These are phyloP conservation scores for Semicossyphus pulcher DNA, from an alignment of 2,113 vertebrate species.

Conservation along the genomic window DNA sequence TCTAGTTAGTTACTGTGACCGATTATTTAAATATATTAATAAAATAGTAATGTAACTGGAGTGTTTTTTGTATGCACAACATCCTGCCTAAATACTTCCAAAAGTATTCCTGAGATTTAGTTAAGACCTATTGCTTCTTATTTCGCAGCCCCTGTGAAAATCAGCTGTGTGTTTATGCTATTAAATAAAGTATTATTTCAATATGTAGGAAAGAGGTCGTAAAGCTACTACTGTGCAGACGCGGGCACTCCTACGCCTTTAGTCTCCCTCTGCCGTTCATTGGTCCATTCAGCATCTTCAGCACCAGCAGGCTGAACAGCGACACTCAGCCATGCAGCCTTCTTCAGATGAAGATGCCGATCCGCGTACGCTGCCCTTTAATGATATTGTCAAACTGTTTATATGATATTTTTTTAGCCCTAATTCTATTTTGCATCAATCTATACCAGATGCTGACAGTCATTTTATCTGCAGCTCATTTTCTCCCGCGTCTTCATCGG, in stretches of 20 bases:
- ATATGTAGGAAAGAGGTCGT: conserved; percentile 50
- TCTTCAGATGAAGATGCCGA: conserved; percentile 40
- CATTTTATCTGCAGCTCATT: background rate
- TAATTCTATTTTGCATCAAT: background rate
- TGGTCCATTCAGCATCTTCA: conserved; percentile 74
- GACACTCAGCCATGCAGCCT: conserved; percentile 61
- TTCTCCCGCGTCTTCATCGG: background rate
- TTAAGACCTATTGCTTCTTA: too few species aligned
- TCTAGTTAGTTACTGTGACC: background rate
- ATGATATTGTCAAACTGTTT: conserved; percentile 28
- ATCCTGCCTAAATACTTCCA: too few species aligned
- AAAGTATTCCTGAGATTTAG: too few species aligned
- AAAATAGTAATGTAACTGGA: too few species aligned
- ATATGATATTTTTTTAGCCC: background rate
- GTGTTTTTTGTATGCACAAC: too few species aligned
- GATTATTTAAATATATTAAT: too few species aligned
- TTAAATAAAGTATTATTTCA: conserved; percentile 36
- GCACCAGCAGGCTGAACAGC: conserved; percentile 80
- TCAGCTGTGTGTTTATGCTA: background rate
- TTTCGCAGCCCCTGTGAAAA: background rate
- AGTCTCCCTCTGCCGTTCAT: conserved; percentile 60
- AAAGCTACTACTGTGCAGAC: conserved; percentile 50
- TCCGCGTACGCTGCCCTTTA: background rate
- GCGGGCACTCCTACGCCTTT: conserved; percentile 55
- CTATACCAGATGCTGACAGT: background rate